Percentiles rank a stretch among this genome's conserved stretches.
Evolutionary conservation across 35 echinoderm and acorn worm genomes (phyloP).

Genomic region (Antedon bifida): DNA sequence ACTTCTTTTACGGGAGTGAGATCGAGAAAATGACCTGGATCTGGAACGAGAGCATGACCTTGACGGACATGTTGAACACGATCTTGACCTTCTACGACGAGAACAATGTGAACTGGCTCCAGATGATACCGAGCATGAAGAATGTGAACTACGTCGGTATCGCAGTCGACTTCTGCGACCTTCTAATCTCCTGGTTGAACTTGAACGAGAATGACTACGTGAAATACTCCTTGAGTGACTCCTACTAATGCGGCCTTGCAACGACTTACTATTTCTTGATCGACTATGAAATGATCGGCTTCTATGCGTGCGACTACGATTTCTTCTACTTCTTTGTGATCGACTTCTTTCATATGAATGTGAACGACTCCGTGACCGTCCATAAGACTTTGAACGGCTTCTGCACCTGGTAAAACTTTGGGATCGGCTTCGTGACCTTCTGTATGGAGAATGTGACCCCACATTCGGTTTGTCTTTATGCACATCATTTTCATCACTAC

Average conservation of each 20-base stretch:
- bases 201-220: conserved; percentile 9
- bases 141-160: conserved; percentile 1
- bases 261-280: too few species aligned
- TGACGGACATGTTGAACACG: conserved; percentile 16
- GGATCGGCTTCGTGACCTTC: not conserved
- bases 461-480: not conserved
- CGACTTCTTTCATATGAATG: too few species aligned
- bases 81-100: conserved; percentile 5
- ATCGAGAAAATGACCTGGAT: conserved; percentile 17
- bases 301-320: too few species aligned
- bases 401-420: not conserved
- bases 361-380: not conserved
- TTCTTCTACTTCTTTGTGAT: too few species aligned
- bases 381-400: not conserved
- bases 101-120: not conserved
- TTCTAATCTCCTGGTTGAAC: not conserved
- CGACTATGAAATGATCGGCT: too few species aligned
- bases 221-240: not conserved
- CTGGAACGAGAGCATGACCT: conserved; percentile 14
- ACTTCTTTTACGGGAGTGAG: not conserved
- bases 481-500: not conserved
- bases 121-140: conserved; percentile 10
- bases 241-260: too few species aligned
- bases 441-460: not conserved
- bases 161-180: not conserved